phyloP scores from a whole-genome alignment of 2,888 invertebrate species.

The Dimorphilus gyrociliatus region DNA sequence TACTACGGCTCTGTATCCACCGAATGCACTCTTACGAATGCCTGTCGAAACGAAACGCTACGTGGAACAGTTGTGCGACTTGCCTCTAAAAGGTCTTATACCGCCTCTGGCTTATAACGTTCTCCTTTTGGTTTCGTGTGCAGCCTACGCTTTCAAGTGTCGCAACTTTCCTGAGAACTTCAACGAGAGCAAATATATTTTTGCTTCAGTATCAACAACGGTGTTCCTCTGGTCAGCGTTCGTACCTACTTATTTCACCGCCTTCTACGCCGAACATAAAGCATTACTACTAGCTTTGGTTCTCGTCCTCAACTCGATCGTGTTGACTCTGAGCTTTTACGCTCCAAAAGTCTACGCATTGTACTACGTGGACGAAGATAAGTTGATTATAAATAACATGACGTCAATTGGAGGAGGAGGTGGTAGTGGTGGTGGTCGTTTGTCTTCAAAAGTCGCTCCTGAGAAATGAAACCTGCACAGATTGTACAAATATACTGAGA shows the following conservation, averaged over 20 bases:
- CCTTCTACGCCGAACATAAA: conserved; percentile 7
- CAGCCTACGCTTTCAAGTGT: conserved; percentile 7
- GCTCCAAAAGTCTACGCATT: conserved; percentile 17
- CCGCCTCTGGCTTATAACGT: conserved; percentile 18
- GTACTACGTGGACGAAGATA: conserved; percentile 9
- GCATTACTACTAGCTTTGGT: conserved; percentile 11
- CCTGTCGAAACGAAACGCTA: conserved; percentile 15
- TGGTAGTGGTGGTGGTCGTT: too few species aligned
- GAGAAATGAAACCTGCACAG: too few species aligned
- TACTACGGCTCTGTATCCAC: conserved; percentile 4
- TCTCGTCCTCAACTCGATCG: conserved; percentile 16
- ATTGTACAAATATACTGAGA: too few species aligned
- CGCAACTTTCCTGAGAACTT: conserved; percentile 8
- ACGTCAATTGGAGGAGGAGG: too few species aligned
- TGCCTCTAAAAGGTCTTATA: conserved; percentile 15
- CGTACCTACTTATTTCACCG: conserved; percentile 8
- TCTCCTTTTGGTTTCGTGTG: conserved; percentile 13
- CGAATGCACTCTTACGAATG: conserved; percentile 11
- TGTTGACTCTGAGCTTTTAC: conserved; percentile 18
- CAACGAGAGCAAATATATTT: conserved; percentile 8
- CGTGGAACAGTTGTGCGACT: conserved; percentile 17
- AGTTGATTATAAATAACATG: conserved; percentile 1
- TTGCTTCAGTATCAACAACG: conserved; percentile 6
- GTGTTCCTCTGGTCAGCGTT: conserved; percentile 8
- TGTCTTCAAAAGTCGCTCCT: too few species aligned